Conservation (phyloP, 2,113 vertebrate genomes). For the Actenoides hombroni region DNA sequence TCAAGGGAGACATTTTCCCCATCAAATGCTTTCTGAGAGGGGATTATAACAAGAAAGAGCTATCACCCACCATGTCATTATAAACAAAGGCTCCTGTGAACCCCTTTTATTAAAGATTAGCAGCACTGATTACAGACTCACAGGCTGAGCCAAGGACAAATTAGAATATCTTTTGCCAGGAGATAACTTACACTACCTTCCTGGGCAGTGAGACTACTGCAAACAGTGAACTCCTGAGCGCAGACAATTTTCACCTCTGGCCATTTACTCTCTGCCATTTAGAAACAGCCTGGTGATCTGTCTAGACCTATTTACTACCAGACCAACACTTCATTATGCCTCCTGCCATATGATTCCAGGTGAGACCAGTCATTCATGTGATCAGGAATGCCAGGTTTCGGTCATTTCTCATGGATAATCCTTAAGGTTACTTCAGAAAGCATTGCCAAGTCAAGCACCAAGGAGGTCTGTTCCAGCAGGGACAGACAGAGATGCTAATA, state of each 20-base stretch:
- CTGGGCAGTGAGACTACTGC: not conserved
- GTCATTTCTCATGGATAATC: not conserved
- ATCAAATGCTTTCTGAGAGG: constrained; percentile 35
- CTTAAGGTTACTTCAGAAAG: not conserved
- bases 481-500: not conserved
- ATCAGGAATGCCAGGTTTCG: not conserved
- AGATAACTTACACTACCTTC: not conserved
- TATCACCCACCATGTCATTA: constrained; percentile 58
- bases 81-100: constrained; percentile 59
- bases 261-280: constrained; percentile 6
- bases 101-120: constrained; percentile 65
- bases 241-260: constrained; percentile 8
- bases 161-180: constrained; percentile 40
- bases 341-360: not conserved
- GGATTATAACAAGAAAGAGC: constrained; percentile 55
- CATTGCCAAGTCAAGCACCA: not conserved
- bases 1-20: constrained; percentile 51
- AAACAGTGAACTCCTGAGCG: not conserved
- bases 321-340: not conserved
- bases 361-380: not conserved
- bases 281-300: not conserved
- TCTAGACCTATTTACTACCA: not conserved
- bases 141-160: constrained; percentile 28
- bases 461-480: not conserved
- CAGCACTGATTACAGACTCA: constrained; percentile 24